Evolutionary conservation across 2,888 invertebrate species (phyloP), one percentile per base, ranked within the genome.

Genomic region (Lasioglossum figueresi): DNA sequence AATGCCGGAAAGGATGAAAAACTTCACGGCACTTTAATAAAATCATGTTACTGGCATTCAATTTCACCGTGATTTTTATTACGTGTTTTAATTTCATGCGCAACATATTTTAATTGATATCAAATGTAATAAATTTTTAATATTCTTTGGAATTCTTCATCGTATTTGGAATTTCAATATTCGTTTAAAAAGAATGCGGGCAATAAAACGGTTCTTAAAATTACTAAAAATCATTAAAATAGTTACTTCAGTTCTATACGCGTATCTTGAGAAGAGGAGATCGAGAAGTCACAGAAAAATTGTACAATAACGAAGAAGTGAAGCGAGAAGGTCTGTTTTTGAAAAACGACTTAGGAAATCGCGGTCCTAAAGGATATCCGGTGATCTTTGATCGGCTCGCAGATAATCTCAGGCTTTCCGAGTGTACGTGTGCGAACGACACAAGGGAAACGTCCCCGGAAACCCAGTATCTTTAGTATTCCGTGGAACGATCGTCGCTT

Each of bases 401-500:
- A 82, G 90, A 90, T 88, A 84, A 85, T 83, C 59, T n/a, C 43
- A 48, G 23, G n/a, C 59, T 34, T 23, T n/a, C 23, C 68, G n/a
- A 16, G 73, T 10, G 43, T 34, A 77, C 78, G 66, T 77, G 71
- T 76, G 75, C 31, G 31, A 40, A 63, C 73, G 59, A 31, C 52
- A 31, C 68, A 48, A 31, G 66, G 23, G 37, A 63, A 80, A n/a
- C 45, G 76, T 63, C 79, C 75, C 90, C 91, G 92, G 92, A 92
- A 92, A 89, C 89, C 79, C 73, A 27, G 27, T 79, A 80, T 87
- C 80, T 86, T 92, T 92, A 92, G 89, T 92, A 92, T 92, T 92
- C 76, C 92, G 79, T 82, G 70, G 79, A 85, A 87, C 88, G 89
- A 90, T 77, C 76, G 34, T 63, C 87, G 88, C 92, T 91, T 91